phyloP scores from a whole-genome alignment of 2,113 vertebrate genomes.

The Crotalus viridis region DNA sequence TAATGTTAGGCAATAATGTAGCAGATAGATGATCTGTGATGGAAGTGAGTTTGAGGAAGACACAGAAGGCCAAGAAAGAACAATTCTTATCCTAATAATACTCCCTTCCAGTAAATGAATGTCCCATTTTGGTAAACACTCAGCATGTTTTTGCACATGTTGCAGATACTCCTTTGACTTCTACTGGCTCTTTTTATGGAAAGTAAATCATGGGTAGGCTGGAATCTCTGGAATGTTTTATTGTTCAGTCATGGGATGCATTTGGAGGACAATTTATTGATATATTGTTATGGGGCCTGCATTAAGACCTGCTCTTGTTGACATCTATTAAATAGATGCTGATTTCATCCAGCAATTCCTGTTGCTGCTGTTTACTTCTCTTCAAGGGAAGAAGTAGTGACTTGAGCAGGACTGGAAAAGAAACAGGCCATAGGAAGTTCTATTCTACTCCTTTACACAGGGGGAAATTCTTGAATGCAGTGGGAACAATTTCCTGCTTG shows the following conservation, averaged over 20 bases:
- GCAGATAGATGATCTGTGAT: not conserved
- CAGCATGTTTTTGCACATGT: not conserved
- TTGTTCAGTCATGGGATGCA: not conserved
- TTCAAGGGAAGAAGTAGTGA: not conserved
- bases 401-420: not conserved
- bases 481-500: not conserved
- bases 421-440: not conserved
- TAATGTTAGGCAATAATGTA: not conserved
- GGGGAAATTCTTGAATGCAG: not conserved
- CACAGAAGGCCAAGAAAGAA: not conserved
- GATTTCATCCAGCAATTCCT: not conserved
- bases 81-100: not conserved
- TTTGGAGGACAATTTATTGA: not conserved
- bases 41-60: not conserved
- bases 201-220: not conserved
- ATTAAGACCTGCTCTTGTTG: not conserved
- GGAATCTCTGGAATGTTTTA: not conserved
- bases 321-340: not conserved
- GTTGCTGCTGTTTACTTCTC: not conserved
- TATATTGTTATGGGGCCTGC: not conserved
- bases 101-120: not conserved
- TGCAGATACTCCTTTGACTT: not conserved
- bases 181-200: not conserved
- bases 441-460: not conserved
- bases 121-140: not conserved